Evolutionary conservation across 2,797 vertebrate species (phyloP).

Genomic region (Menidia menidia): DNA sequence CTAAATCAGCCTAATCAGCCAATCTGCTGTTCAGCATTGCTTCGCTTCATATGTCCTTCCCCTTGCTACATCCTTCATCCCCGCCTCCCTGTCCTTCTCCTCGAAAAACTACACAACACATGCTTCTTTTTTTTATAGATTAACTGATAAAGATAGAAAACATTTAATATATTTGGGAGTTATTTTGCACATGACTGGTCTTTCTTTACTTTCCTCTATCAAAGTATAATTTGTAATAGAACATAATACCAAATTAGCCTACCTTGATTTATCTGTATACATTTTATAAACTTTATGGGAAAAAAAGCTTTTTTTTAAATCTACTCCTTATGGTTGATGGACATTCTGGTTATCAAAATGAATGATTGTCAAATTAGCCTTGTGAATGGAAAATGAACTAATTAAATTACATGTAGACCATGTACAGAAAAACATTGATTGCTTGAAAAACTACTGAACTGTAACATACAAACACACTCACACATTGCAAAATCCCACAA

Average conservation of each 20-base stretch:
- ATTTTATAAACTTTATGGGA: neutral
- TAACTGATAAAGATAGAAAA: constrained; percentile 47
- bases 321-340: neutral
- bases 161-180: constrained; percentile 45
- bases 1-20: constrained; percentile 78
- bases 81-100: constrained; percentile 26
- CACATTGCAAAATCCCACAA: too few species aligned
- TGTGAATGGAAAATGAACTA: neutral
- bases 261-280: neutral
- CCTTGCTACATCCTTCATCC: constrained; percentile 21
- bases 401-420: neutral
- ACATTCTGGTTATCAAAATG: too few species aligned
- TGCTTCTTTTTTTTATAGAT: constrained; percentile 21
- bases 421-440: neutral
- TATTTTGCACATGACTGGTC: constrained; percentile 27
- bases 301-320: neutral
- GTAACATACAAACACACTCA: neutral
- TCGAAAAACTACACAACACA: constrained; percentile 19
- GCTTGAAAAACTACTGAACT: neutral
- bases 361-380: neutral
- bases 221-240: constrained; percentile 21
- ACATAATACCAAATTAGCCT: neutral
- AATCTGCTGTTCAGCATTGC: constrained; percentile 62
- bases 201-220: constrained; percentile 32
- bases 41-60: constrained; percentile 47